Evolutionary conservation across 30 jellyfish, hydroid and myxozoan genomes (phyloP).

Genomic region (Catostylus mosaicus): DNA sequence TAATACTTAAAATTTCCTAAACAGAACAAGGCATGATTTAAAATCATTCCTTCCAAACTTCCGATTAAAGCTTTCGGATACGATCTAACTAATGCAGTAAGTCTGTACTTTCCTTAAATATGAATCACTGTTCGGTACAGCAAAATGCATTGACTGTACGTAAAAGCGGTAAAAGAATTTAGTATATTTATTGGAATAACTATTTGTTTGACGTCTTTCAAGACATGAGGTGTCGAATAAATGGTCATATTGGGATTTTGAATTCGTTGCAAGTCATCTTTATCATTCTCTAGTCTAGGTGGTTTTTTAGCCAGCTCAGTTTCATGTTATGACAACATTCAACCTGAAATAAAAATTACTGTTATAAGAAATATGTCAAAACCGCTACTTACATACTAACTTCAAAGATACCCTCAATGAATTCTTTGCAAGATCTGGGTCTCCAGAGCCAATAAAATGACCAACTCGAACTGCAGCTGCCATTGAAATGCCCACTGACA

Average conservation of each 20-base stretch:
- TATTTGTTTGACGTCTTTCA: too few relatives aligned
- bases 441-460: constrained; percentile 49
- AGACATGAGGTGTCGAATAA: background rate
- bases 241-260: background rate
- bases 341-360: background rate
- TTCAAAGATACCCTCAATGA: constrained; percentile 17
- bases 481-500: constrained; percentile 42
- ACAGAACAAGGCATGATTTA: background rate
- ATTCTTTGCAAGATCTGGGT: constrained; percentile 30
- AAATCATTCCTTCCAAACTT: too few relatives aligned
- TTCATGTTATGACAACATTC: too few relatives aligned
- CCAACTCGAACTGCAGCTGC: constrained; percentile 79
- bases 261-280: background rate
- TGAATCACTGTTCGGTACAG: too few relatives aligned
- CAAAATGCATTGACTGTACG: too few relatives aligned
- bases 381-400: background rate
- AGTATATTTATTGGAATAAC: too few relatives aligned
- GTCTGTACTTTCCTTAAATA: background rate
- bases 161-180: too few relatives aligned
- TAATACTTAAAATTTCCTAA: background rate
- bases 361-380: background rate
- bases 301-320: too few relatives aligned
- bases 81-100: too few relatives aligned
- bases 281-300: too few relatives aligned
- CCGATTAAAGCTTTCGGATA: too few relatives aligned